phyloP scores from a whole-genome alignment of 53 echinoderm and acorn worm genomes.

The Temnopleurus reevesii region DNA sequence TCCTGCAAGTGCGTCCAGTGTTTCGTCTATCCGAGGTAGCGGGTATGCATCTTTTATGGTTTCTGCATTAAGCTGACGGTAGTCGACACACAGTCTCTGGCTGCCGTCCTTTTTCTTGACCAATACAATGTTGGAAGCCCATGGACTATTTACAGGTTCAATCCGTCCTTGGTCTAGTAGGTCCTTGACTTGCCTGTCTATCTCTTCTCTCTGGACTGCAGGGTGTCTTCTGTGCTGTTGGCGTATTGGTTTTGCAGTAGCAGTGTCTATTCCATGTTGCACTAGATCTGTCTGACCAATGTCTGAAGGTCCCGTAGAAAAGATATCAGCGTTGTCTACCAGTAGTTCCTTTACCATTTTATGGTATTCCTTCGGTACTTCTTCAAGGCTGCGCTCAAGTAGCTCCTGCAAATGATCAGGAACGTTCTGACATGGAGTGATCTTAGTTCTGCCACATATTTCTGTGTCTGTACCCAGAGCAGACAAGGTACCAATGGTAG shows the following conservation, averaged over 20 bases:
- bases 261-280: slow-evolving; percentile 64
- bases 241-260: slow-evolving; percentile 53
- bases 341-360: slow-evolving; percentile 2
- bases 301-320: slow-evolving; percentile 47
- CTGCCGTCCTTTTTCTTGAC: slow-evolving; percentile 53
- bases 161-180: slow-evolving; percentile 50
- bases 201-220: slow-evolving; percentile 50
- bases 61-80: slow-evolving; percentile 42
- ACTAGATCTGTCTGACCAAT: slow-evolving; percentile 70
- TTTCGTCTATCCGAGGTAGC: slow-evolving; percentile 40
- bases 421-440: too few species aligned
- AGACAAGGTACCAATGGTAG: not conserved
- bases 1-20: slow-evolving; percentile 43
- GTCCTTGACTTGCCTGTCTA: slow-evolving; percentile 32
- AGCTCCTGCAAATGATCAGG: slow-evolving; percentile 19
- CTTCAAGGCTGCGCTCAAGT: not conserved
- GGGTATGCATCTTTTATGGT: slow-evolving; percentile 59
- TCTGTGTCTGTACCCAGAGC: too few species aligned
- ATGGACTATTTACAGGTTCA: slow-evolving; percentile 62
- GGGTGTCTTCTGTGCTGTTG: slow-evolving; percentile 62
- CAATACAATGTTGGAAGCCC: slow-evolving; percentile 55
- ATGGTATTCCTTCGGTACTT: not conserved
- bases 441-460: too few species aligned
- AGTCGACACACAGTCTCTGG: slow-evolving; percentile 53
- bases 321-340: slow-evolving; percentile 49